Percentiles rank a stretch among this genome's conserved stretches.
phyloP scores from a whole-genome alignment of 2,113 vertebrate species.

The Podiceps cristatus region DNA sequence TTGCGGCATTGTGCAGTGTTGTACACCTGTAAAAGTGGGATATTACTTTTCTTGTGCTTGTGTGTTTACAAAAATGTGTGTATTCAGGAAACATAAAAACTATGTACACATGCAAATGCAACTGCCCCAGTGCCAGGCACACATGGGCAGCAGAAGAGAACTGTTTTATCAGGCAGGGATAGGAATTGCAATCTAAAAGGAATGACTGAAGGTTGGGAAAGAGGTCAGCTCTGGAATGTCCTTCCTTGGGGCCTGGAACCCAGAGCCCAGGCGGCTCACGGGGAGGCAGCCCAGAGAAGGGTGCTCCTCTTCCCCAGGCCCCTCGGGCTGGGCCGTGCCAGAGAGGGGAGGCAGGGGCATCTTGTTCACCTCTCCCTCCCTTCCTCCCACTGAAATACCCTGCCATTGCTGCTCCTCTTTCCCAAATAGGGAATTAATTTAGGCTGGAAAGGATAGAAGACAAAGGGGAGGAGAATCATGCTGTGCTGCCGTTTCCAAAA shows the following conservation, averaged over 20 bases:
- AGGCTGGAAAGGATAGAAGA: background rate
- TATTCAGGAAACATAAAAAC: background rate
- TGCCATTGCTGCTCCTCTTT: background rate
- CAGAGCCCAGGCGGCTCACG: accelerated
- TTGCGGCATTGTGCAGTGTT: background rate
- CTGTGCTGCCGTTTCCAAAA: background rate
- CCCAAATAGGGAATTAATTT: background rate
- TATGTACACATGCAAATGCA: accelerated
- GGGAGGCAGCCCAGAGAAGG: background rate
- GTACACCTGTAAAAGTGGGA: background rate
- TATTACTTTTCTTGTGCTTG: background rate
- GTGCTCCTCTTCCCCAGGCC: background rate
- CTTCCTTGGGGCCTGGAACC: background rate
- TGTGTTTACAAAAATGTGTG: background rate
- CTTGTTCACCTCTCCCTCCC: background rate
- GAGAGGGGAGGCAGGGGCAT: background rate
- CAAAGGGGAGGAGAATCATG: background rate
- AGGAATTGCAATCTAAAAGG: background rate
- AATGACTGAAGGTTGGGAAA: background rate
- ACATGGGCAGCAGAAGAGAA: background rate
- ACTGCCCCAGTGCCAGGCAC: background rate
- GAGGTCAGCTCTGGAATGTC: background rate
- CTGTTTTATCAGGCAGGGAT: background rate
- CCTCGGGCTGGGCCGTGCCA: background rate
- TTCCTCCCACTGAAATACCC: background rate